Evolutionary conservation across 2,797 vertebrate genomes (phyloP).

Genomic region (Rhinophrynus dorsalis): DNA sequence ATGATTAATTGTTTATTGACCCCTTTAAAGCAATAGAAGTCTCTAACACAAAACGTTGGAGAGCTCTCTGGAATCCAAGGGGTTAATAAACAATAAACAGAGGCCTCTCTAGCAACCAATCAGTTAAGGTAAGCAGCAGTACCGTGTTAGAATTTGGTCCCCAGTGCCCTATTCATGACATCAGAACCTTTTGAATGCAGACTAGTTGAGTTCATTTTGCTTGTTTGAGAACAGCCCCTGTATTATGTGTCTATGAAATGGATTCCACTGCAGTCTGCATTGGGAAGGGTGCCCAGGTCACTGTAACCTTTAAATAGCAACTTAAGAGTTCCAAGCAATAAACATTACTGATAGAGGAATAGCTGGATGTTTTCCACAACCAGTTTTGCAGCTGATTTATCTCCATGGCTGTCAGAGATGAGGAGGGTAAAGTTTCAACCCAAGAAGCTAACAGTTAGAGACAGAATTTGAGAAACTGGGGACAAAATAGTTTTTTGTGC

Average conservation of each 20-base stretch:
- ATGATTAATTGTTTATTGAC: too few species aligned
- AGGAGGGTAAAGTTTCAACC: not conserved
- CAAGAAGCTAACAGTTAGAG: not conserved
- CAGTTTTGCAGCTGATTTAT: not conserved
- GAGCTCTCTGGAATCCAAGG: too few species aligned
- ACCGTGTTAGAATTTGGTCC: too few species aligned
- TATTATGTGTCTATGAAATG: not conserved
- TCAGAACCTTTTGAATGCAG: too few species aligned
- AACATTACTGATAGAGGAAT: not conserved
- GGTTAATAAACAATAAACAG: too few species aligned
- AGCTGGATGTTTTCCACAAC: not conserved
- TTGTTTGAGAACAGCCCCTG: not conserved
- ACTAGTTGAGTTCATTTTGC: constrained; percentile 1
- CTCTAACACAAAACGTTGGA: too few species aligned
- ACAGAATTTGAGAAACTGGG: not conserved
- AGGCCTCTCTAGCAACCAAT: too few species aligned
- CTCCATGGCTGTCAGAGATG: not conserved
- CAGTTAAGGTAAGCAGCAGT: too few species aligned
- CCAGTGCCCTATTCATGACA: too few species aligned
- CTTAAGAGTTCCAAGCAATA: not conserved
- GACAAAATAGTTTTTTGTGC: too few species aligned
- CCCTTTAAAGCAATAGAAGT: too few species aligned
- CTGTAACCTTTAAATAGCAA: not conserved
- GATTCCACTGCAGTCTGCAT: not conserved
- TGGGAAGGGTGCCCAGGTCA: not conserved